Evolutionary conservation across 1,140 invertebrate genomes (phyloP).

Genomic region (Lordiphosa stackelbergi): DNA sequence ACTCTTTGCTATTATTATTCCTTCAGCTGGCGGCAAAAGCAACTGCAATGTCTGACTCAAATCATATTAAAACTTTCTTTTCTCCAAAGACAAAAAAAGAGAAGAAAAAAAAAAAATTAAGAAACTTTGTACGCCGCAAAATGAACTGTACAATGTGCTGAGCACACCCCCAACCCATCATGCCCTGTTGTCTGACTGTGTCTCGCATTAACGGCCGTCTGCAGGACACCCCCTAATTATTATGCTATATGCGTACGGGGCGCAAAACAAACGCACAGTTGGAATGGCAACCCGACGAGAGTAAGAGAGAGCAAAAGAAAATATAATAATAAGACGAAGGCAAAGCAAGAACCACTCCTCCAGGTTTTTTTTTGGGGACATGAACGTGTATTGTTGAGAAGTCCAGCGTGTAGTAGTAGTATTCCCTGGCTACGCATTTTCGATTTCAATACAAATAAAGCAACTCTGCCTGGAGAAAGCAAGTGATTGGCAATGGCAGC

Average conservation of each 20-base stretch:
- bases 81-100: conserved; percentile 32
- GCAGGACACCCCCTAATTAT: conserved; percentile 70
- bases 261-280: conserved; percentile 62
- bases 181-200: conserved; percentile 30
- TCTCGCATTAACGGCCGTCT: conserved; percentile 53
- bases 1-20: conserved; percentile 56
- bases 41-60: conserved; percentile 59
- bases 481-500: conserved; percentile 68
- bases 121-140: conserved; percentile 68
- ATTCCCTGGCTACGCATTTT: conserved; percentile 67
- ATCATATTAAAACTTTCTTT: conserved; percentile 71
- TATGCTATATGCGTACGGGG: conserved; percentile 71
- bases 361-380: conserved; percentile 10
- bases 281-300: conserved; percentile 16
- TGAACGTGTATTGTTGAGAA: conserved; percentile 40
- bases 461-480: conserved; percentile 16
- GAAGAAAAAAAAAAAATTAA: conserved; percentile 46
- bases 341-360: conserved; percentile 12
- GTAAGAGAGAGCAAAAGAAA: conserved; percentile 21
- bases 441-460: conserved; percentile 69
- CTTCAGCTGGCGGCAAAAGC: conserved; percentile 15
- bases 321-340: conserved; percentile 53
- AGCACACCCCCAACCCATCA: conserved; percentile 4
- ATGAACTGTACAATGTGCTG: conserved; percentile 66
- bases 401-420: conserved; percentile 14